These are phyloP conservation scores for Stenichneumon culpator DNA, from an alignment of 2,888 invertebrate species.

Conservation along the genomic window DNA sequence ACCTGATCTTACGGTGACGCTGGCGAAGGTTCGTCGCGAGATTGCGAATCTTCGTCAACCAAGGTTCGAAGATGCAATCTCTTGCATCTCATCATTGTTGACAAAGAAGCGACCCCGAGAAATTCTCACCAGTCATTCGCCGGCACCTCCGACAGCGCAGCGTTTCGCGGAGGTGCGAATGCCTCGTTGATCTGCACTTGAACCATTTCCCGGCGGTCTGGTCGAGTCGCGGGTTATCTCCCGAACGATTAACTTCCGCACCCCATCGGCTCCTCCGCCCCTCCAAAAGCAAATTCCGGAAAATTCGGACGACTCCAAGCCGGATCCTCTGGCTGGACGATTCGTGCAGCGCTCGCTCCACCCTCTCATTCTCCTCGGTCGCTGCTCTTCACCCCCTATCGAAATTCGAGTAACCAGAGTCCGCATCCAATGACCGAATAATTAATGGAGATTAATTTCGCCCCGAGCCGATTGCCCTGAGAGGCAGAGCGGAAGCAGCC, in stretches of 20 bases:
- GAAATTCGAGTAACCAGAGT: constrained; percentile 40
- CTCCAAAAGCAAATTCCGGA: constrained; percentile 51
- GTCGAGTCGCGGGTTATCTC: constrained; percentile 28
- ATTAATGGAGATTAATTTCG: constrained; percentile 64
- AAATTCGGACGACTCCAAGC: constrained; percentile 46
- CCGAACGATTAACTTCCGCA: constrained; percentile 60
- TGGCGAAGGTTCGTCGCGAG: neutral
- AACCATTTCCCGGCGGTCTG: constrained; percentile 28
- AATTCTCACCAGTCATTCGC: constrained; percentile 37
- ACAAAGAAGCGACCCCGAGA: constrained; percentile 37
- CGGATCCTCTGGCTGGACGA: neutral
- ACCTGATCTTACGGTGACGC: neutral
- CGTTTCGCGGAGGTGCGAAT: constrained; percentile 9
- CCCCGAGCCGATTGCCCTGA: neutral
- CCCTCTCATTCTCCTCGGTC: constrained; percentile 15
- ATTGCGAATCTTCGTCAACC: constrained; percentile 40
- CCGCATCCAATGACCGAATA: constrained; percentile 53
- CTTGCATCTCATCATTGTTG: constrained; percentile 29
- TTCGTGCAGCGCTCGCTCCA: constrained; percentile 14
- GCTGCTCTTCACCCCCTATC: neutral
- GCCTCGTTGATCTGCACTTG: constrained; percentile 41
- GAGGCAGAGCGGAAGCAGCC: neutral
- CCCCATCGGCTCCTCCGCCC: neutral
- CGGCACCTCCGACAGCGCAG: neutral
- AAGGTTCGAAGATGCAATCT: constrained; percentile 43